Conservation (phyloP, 2,113 vertebrate genomes). For the Tretioscincus oriximinensis region DNA sequence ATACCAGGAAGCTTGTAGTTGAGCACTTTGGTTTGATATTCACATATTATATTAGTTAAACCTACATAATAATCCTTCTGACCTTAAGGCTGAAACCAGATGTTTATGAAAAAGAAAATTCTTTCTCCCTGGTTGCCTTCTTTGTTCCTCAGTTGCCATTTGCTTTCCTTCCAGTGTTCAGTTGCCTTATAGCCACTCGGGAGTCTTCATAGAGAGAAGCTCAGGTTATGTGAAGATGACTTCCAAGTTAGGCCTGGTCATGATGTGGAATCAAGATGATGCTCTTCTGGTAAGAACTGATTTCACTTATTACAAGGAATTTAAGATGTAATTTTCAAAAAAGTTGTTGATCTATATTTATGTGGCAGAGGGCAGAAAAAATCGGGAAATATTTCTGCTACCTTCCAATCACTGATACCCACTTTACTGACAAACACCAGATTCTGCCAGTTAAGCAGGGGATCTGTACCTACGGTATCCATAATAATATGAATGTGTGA, state of each 20-base stretch:
- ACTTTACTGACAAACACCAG: background rate
- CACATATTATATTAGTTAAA: too few relatives aligned
- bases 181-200: slow-evolving; percentile 78
- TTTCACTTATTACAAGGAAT: slow-evolving; percentile 4
- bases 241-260: slow-evolving; percentile 79
- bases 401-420: background rate
- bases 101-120: background rate
- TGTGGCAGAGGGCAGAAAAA: background rate
- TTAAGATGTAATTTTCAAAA: slow-evolving; percentile 1
- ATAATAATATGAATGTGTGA: too few relatives aligned
- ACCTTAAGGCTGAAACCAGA: background rate
- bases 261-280: slow-evolving; percentile 80
- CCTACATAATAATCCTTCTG: too few relatives aligned
- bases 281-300: slow-evolving; percentile 75
- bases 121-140: background rate
- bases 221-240: slow-evolving; percentile 72
- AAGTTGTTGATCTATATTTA: background rate
- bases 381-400: background rate
- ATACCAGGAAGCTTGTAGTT: too few relatives aligned
- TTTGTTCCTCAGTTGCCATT: background rate
- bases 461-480: too few relatives aligned
- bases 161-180: slow-evolving; percentile 65
- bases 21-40: too few relatives aligned
- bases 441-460: accelerated
- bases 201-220: slow-evolving; percentile 75